Base-by-base conservation (phyloP, 2,888 invertebrate species). In the Drosophila borborema region DNA sequence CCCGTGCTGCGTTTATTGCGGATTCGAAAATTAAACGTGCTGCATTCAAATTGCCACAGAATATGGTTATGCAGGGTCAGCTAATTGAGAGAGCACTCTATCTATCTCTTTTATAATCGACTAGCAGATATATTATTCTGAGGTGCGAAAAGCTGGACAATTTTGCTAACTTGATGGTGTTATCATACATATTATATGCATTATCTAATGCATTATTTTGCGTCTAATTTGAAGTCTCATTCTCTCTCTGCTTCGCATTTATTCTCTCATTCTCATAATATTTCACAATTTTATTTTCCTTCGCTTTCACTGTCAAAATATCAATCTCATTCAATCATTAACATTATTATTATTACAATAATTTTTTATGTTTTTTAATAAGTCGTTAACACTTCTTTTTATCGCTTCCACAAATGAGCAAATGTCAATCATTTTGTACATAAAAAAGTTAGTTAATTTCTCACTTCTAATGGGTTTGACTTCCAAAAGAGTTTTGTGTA, bases 21-120 rank as follows among this genome's bases (percentile, higher is more conserved):
- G 61, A 45, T 43, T 56, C 66, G 61, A 74, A 77, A 77, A 61
- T 77, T 63, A 74, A 66, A 23, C 20, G 58, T 59, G 46, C 16
- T 43, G 36, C 43, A 58, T 46, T 58, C 48, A 69, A 65, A 62
- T 43, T 62, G 14, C n/a, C 14, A 9, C 46, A 34, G n/a, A 20
- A 34, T 53, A 31, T 54, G 12, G 28, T 20, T 12, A 53, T 45
- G n/a, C n/a, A 20, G 16, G 36, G 20, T n/a, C 14, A 38, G 5
- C 16, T 14, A 38, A 20, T 16, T 3, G 45, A 31, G 40, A 1
- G 14, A 10, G 12, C 9, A 12, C 4, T 34, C 1, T 28, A 1
- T 48, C 0, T 20, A 20, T 20, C 20, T 20, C 4, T 38, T 38
- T 1, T 3, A 5, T 34, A 6, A 6, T 9, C 14, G 34, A 28